These are phyloP conservation scores for Pollenia amentaria DNA, from an alignment of 2,888 invertebrate species.

Conservation along the genomic window DNA sequence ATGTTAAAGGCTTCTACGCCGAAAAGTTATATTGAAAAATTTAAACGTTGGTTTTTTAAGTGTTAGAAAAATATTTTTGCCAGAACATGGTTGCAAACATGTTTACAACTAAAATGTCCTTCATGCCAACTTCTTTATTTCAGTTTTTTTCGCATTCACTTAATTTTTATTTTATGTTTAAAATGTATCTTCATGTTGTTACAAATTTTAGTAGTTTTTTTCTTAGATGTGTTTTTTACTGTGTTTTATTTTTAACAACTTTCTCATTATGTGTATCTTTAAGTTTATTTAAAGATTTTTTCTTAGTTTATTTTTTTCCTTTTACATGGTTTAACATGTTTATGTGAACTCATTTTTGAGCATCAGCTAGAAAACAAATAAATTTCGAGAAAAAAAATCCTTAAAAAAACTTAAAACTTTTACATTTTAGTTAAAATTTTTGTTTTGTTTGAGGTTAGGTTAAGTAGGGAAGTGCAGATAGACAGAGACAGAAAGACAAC, in stretches of 20 bases:
- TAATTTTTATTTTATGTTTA: too few relatives aligned
- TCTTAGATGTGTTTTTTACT: not conserved
- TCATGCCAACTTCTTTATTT: too few relatives aligned
- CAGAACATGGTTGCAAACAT: too few relatives aligned
- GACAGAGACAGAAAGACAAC: not conserved
- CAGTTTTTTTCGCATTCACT: too few relatives aligned
- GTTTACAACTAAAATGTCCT: too few relatives aligned
- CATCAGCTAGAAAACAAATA: not conserved
- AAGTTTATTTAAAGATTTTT: not conserved
- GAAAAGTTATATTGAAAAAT: too few relatives aligned
- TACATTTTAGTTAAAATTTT: constrained; percentile 33
- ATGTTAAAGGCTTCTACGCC: too few relatives aligned
- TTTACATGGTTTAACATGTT: constrained; percentile 37
- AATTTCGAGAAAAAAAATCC: not conserved
- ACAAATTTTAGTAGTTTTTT: too few relatives aligned
- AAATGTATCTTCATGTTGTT: too few relatives aligned
- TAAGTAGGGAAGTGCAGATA: not conserved
- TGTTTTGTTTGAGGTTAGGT: constrained; percentile 39
- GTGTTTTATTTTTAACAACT: constrained; percentile 25
- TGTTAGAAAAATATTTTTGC: too few relatives aligned
- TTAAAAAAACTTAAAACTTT: constrained; percentile 29
- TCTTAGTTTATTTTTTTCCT: not conserved
- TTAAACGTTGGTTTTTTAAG: too few relatives aligned
- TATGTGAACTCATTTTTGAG: constrained; percentile 27
- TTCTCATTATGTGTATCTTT: constrained; percentile 37